Percentiles rank a stretch among this genome's conserved stretches.
phyloP scores from a whole-genome alignment of 1,140 invertebrate genomes.

The Diplogasteroides magnus region DNA sequence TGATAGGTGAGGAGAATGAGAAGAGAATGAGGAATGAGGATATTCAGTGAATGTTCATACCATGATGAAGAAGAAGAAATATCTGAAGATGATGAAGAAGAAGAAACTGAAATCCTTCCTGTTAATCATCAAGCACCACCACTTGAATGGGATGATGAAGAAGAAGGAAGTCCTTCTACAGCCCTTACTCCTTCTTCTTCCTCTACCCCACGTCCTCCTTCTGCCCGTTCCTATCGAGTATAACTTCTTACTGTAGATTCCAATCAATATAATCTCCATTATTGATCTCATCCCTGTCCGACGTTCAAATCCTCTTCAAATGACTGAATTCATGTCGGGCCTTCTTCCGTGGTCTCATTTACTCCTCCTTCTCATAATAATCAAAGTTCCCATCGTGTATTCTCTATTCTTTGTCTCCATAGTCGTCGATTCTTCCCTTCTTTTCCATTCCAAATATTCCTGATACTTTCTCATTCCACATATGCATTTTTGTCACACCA shows the following conservation, averaged over 20 bases:
- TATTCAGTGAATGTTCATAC: constrained; percentile 27
- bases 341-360: too few relatives aligned
- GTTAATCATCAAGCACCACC: constrained; percentile 26
- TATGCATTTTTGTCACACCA: too few relatives aligned
- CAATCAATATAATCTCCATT: neutral
- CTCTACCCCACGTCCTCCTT: constrained; percentile 15
- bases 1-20: constrained; percentile 1
- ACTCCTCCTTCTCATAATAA: neutral
- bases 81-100: constrained; percentile 25
- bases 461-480: too few relatives aligned
- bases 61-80: constrained; percentile 23
- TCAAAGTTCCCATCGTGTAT: neutral
- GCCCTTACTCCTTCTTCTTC: too few relatives aligned
- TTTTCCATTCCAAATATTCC: neutral
- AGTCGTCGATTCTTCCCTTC: neutral
- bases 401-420: neutral
- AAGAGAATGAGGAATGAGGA: neutral
- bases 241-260: constrained; percentile 6
- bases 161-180: too few relatives aligned
- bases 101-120: constrained; percentile 6
- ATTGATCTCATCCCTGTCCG: neutral
- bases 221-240: constrained; percentile 29
- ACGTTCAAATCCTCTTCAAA: too few relatives aligned
- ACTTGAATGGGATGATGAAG: constrained; percentile 52
- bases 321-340: too few relatives aligned